Percentiles rank a stretch among this genome's conserved stretches.
Conservation (phyloP, 2,888 invertebrate species). For the Eulithis prunata region DNA sequence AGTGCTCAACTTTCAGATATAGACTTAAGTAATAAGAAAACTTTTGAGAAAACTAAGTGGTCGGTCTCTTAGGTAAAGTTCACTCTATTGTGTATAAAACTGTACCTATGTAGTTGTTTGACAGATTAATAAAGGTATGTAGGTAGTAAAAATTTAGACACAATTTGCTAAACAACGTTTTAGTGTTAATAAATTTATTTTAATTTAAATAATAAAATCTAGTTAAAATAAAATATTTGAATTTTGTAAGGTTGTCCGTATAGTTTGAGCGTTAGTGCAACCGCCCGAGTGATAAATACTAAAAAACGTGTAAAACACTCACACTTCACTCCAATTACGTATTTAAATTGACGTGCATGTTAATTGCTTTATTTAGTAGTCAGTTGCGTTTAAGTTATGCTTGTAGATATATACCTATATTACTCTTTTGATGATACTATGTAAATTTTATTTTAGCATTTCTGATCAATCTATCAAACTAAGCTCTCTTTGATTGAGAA, state of each 20-base stretch:
- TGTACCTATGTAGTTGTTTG: neutral
- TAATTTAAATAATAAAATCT: too few species aligned
- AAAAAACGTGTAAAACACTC: slow-evolving; percentile 13
- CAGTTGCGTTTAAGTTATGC: slow-evolving; percentile 13
- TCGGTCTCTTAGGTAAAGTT: slow-evolving; percentile 42
- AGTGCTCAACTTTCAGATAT: slow-evolving; percentile 74
- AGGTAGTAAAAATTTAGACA: too few species aligned
- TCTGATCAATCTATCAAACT: neutral
- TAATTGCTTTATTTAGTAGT: slow-evolving; percentile 20
- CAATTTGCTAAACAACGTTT: too few species aligned
- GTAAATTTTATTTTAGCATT: neutral
- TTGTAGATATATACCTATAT: neutral
- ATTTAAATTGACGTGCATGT: slow-evolving; percentile 19
- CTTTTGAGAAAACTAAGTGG: slow-evolving; percentile 65
- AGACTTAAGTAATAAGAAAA: slow-evolving; percentile 75
- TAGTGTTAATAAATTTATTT: too few species aligned
- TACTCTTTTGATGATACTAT: too few species aligned
- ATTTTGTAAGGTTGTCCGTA: too few species aligned
- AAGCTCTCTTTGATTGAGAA: too few species aligned
- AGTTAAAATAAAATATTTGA: too few species aligned
- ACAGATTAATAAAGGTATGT: too few species aligned
- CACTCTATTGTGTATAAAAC: neutral
- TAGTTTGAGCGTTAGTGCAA: too few species aligned
- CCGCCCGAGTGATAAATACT: slow-evolving; percentile 6
- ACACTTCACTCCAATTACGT: slow-evolving; percentile 13